Conservation (phyloP, 2,888 invertebrate species). For the Apotomis betuletana region DNA sequence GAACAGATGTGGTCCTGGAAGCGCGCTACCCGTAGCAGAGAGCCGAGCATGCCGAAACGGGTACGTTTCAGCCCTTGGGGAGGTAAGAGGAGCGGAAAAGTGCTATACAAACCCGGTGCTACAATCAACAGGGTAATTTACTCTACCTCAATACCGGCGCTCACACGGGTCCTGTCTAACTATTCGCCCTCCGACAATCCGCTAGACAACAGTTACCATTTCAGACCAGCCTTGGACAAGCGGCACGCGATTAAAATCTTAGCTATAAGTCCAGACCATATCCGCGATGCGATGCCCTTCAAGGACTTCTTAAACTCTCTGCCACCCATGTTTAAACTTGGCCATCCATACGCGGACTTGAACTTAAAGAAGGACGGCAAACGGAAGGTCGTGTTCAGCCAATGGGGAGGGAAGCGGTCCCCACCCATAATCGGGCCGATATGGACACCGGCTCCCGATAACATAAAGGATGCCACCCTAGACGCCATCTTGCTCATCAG, state of each 20-base stretch:
- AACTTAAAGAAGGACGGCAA: conserved; percentile 76
- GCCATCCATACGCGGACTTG: conserved; percentile 71
- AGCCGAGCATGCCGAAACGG: conserved; percentile 77
- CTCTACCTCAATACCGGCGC: conserved; percentile 67
- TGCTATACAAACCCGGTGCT: conserved; percentile 68
- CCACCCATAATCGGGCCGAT: conserved; percentile 79
- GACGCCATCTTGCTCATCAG: conserved; percentile 67
- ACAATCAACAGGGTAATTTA: conserved; percentile 70
- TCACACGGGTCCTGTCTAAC: conserved; percentile 68
- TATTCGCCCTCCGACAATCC: conserved; percentile 59
- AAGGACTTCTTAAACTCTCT: conserved; percentile 63
- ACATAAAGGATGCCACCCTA: conserved; percentile 64
- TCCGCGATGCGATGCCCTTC: conserved; percentile 68
- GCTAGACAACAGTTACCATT: conserved; percentile 63
- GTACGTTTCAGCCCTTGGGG: conserved; percentile 80
- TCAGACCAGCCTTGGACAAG: conserved; percentile 64
- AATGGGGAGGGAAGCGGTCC: conserved; percentile 77
- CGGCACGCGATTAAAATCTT: conserved; percentile 69
- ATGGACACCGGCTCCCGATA: conserved; percentile 68
- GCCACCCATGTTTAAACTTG: conserved; percentile 67
- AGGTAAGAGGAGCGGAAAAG: conserved; percentile 73
- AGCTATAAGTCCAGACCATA: conserved; percentile 62
- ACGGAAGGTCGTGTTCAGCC: conserved; percentile 77
- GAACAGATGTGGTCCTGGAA: conserved; percentile 77
- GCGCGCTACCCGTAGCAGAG: conserved; percentile 62